phyloP scores from a whole-genome alignment of 2,888 invertebrate genomes.

The Stenodema calcarata region DNA sequence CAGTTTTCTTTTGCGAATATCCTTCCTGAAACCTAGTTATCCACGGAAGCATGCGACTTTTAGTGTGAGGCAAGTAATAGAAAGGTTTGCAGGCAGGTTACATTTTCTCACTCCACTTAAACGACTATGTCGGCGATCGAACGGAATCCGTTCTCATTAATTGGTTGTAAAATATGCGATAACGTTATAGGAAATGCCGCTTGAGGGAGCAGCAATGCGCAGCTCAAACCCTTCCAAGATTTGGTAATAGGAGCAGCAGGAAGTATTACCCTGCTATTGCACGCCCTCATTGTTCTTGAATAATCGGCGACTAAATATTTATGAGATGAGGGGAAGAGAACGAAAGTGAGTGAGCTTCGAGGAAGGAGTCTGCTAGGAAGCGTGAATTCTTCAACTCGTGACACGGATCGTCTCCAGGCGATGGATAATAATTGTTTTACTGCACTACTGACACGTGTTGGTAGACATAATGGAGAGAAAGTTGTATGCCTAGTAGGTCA shows the following conservation, averaged over 20 bases:
- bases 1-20: background rate
- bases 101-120: background rate
- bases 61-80: background rate
- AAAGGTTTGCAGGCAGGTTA: background rate
- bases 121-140: background rate
- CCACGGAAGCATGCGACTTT: background rate
- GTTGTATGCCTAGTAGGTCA: too few species aligned
- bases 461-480: too few species aligned
- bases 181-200: slow-evolving; percentile 13
- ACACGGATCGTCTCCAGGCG: background rate
- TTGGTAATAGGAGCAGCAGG: slow-evolving; percentile 34
- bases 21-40: background rate
- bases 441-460: background rate
- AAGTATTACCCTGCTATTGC: slow-evolving; percentile 38
- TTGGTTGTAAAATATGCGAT: background rate
- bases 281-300: slow-evolving; percentile 43
- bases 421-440: background rate
- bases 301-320: slow-evolving; percentile 40
- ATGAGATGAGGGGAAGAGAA: slow-evolving; percentile 20
- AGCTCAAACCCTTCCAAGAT: slow-evolving; percentile 21
- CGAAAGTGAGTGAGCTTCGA: background rate
- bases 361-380: background rate
- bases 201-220: slow-evolving; percentile 31
- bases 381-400: slow-evolving; percentile 22
- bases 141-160: background rate